Percentiles rank a stretch among this genome's conserved stretches.
phyloP scores from a whole-genome alignment of 2,797 vertebrate genomes.

The Protosalanx chinensis region DNA sequence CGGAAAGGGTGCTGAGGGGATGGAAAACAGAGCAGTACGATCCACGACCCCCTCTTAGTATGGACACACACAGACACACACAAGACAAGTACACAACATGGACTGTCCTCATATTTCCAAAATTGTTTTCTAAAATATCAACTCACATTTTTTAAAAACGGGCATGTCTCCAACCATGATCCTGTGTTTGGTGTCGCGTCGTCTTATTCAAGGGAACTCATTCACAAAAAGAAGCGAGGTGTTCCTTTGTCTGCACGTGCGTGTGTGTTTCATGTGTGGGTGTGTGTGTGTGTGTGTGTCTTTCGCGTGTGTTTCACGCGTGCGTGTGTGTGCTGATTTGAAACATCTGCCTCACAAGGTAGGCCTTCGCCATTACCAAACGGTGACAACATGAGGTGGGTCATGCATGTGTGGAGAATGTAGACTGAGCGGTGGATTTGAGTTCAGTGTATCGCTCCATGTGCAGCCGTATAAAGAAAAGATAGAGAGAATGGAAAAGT shows the following conservation, averaged over 20 bases:
- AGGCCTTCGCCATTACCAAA: no score
- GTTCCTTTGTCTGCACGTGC: slow-evolving; percentile 22
- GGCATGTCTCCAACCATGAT: slow-evolving; percentile 1
- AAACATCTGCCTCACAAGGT: slow-evolving; percentile 7
- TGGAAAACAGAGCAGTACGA: slow-evolving; percentile 72
- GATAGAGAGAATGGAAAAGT: slow-evolving; percentile 7
- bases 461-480: slow-evolving; percentile 36
- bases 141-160: slow-evolving; percentile 41
- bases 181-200: not conserved
- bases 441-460: slow-evolving; percentile 15
- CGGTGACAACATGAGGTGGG: not conserved
- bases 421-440: slow-evolving; percentile 5
- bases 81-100: not conserved
- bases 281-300: slow-evolving; percentile 6
- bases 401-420: not conserved
- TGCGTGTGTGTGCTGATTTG: slow-evolving; percentile 15
- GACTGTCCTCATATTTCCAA: not conserved
- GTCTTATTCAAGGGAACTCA: slow-evolving; percentile 29
- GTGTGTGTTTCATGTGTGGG: slow-evolving; percentile 10
- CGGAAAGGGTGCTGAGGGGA: slow-evolving; percentile 79
- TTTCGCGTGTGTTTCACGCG: slow-evolving; percentile 2
- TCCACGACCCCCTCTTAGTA: slow-evolving; percentile 74
- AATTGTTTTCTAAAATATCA: no score
- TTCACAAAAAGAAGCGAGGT: slow-evolving; percentile 34
- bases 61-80: slow-evolving; percentile 21